Evolutionary conservation across 2,888 invertebrate genomes (phyloP).

Genomic region (Pseudoips prasinana): DNA sequence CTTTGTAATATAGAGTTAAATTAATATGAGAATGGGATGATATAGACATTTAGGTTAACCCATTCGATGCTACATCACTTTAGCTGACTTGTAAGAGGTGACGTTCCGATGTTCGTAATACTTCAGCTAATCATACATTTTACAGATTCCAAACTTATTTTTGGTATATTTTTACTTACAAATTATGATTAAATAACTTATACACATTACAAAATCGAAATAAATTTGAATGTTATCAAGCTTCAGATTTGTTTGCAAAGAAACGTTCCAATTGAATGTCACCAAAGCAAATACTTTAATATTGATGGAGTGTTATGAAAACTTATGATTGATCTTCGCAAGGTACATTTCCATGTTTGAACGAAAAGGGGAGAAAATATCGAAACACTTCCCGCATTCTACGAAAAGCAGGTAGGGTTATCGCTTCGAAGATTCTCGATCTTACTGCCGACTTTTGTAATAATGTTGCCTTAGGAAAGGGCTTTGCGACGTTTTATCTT

Average conservation of each 20-base stretch:
- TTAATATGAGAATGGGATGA: too few relatives aligned
- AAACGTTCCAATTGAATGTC: conserved; percentile 8
- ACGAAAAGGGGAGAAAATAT: conserved; percentile 20
- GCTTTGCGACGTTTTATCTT: background rate
- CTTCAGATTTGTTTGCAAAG: conserved; percentile 8
- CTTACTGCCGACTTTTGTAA: background rate
- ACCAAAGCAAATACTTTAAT: conserved; percentile 31
- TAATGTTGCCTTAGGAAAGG: background rate
- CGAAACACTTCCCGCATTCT: conserved; percentile 25
- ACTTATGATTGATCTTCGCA: conserved; percentile 32
- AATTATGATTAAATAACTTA: too few relatives aligned
- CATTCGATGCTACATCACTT: too few relatives aligned
- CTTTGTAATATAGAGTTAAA: too few relatives aligned
- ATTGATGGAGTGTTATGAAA: conserved; percentile 34
- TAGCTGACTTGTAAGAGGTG: too few relatives aligned
- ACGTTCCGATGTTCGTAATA: too few relatives aligned
- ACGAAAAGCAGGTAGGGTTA: conserved; percentile 16
- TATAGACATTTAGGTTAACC: too few relatives aligned
- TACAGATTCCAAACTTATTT: too few relatives aligned
- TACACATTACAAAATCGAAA: too few relatives aligned
- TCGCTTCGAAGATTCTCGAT: background rate
- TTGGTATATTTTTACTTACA: too few relatives aligned
- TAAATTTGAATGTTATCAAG: too few relatives aligned
- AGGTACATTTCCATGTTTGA: conserved; percentile 28
- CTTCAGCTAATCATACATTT: too few relatives aligned